These are phyloP conservation scores for Darevskia nairensis DNA, from an alignment of 2,797 vertebrate species.

Conservation along the genomic window DNA sequence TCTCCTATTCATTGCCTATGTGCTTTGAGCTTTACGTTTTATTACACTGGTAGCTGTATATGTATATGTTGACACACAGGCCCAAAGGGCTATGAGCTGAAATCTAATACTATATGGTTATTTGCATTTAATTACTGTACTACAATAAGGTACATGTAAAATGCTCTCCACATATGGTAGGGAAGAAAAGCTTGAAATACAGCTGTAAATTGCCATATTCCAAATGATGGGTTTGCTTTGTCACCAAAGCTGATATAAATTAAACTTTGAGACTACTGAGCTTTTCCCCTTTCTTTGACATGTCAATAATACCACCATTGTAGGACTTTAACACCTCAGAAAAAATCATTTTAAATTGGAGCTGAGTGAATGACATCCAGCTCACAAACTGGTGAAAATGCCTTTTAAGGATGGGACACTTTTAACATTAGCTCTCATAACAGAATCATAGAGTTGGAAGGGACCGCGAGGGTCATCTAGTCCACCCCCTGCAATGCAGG, in stretches of 20 bases:
- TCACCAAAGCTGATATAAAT: neutral
- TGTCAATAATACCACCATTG: neutral
- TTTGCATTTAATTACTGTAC: neutral
- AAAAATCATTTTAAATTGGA: neutral
- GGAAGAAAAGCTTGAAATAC: neutral
- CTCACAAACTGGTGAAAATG: neutral
- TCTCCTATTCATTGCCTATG: constrained; percentile 51
- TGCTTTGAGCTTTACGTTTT: constrained; percentile 47
- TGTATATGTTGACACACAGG: constrained; percentile 67
- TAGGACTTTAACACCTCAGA: neutral
- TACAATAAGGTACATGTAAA: neutral
- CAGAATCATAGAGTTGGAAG: too few species aligned
- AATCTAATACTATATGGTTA: neutral
- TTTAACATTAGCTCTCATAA: neutral
- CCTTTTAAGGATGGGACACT: neutral
- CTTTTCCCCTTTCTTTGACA: neutral
- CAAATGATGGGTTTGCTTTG: neutral
- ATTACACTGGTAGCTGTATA: constrained; percentile 47
- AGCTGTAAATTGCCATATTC: neutral
- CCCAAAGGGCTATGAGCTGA: neutral
- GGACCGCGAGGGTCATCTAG: too few species aligned
- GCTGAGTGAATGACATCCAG: neutral
- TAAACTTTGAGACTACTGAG: neutral
- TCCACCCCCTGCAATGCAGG: too few species aligned
- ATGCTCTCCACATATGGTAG: neutral